Base-by-base conservation (phyloP, 2,797 vertebrate species). In the Hapalemur alaotrensis region DNA sequence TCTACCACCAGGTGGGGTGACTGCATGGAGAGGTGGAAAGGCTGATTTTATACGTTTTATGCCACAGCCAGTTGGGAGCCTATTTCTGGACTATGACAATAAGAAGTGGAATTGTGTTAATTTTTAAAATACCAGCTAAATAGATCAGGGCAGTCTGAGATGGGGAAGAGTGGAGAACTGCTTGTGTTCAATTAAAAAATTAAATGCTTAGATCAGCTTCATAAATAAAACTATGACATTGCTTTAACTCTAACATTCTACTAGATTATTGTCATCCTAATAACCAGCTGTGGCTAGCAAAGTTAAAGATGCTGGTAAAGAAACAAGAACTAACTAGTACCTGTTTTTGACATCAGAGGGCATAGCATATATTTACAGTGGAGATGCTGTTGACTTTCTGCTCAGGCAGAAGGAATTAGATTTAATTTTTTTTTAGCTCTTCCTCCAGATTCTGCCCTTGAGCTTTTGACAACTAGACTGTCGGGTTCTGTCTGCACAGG, bases 121-220 rank as follows among this genome's bases (percentile, higher is more conserved):
- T 94, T 92, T 96, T 96, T 95, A 89, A 97, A 96, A 89, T 87
- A 97, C 78, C 91, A 89, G 86, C 85, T 97, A 97, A 97, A 83
- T 90, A 96, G 75, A 95, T 97, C 85, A 97, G 94, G 94, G 81
- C 76, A 87, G 96, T 96, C 91, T 95, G 87, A 83, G 86, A 28
- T 82, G 94, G 48, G 50, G 81, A 89, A 88, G 61, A 97, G 65
- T 76, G 25, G 91, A 94, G 67, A 93, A 93, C 82, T 91, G 96
- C 32, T 90, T 97, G 86, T 96, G 72, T 96, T 94, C 93, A 96
- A 95, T 97, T 97, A 69, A 95, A 95, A 93, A 95, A 89, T 96
- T 94, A 97, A 85, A 80, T 94, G 63, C 92, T 96, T 96, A 95
- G 41, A 69, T 95, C 91, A 95, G 89, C 18, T 76, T 91, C 94